phyloP scores from a whole-genome alignment of 2,113 vertebrate species.

The Dromaius novaehollandiae region DNA sequence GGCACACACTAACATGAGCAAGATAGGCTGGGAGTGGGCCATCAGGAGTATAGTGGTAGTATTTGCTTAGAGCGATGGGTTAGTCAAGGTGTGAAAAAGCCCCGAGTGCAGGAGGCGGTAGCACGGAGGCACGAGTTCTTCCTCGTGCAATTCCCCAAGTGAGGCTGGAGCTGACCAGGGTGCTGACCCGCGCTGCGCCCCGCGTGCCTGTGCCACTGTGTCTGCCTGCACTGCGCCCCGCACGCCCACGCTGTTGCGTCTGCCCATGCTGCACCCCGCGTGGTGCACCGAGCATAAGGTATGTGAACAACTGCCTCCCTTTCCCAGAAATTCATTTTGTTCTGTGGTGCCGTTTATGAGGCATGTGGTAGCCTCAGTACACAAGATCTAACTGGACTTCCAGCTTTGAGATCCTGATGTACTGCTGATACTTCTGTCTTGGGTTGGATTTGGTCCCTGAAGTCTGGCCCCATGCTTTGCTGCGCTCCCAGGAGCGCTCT shows the following conservation, averaged over 20 bases:
- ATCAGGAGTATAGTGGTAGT: not conserved
- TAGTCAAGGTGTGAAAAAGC: not conserved
- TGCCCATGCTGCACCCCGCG: too few relatives aligned
- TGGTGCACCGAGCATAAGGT: not conserved
- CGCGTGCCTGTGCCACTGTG: too few relatives aligned
- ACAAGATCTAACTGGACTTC: not conserved
- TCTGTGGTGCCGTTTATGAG: not conserved
- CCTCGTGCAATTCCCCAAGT: too few relatives aligned
- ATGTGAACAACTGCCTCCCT: not conserved
- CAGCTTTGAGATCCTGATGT: not conserved
- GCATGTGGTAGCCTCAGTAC: not conserved
- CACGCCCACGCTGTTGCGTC: too few relatives aligned
- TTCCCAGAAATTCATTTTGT: not conserved
- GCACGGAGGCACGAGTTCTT: fast-evolving
- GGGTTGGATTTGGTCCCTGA: not conserved
- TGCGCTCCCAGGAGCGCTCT: not conserved
- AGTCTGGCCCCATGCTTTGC: not conserved
- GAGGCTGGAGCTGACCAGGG: not conserved
- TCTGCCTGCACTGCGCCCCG: too few relatives aligned
- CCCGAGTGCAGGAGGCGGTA: too few relatives aligned
- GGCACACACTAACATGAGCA: not conserved
- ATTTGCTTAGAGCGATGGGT: not conserved
- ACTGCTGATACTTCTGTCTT: too few relatives aligned
- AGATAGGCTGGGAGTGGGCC: not conserved
- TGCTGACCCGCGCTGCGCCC: not conserved